phyloP scores from a whole-genome alignment of 2,113 vertebrate genomes.

The Pithys albifrons region DNA sequence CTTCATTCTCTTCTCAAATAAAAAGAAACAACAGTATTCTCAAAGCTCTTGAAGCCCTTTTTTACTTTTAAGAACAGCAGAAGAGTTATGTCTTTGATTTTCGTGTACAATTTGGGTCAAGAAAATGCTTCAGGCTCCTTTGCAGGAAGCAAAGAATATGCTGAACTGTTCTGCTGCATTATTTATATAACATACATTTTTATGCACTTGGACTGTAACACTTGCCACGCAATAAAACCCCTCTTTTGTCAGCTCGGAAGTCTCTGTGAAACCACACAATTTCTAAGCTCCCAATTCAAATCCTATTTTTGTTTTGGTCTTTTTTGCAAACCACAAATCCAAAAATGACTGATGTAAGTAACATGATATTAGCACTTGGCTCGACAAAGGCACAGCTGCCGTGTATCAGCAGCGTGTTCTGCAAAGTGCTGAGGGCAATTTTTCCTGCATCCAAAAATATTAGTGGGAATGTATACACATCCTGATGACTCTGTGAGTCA shows the following conservation, averaged over 20 bases:
- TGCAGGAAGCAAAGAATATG: constrained; percentile 5
- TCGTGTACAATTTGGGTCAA: constrained; percentile 43
- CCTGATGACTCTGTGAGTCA: constrained; percentile 36
- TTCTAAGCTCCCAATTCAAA: not conserved
- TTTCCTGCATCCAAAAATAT: constrained; percentile 40
- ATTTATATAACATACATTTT: constrained; percentile 53
- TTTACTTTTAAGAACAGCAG: not conserved
- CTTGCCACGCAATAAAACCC: not conserved
- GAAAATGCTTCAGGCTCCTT: constrained; percentile 47
- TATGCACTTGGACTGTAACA: not conserved
- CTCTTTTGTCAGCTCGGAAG: not conserved
- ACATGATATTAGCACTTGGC: not conserved
- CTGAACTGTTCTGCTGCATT: not conserved
- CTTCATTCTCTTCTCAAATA: constrained; percentile 69
- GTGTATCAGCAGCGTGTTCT: not conserved
- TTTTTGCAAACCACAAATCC: not conserved
- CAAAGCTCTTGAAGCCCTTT: constrained; percentile 8
- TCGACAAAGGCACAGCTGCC: constrained; percentile 62
- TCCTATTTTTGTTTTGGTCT: not conserved
- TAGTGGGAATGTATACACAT: not conserved
- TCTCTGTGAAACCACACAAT: not conserved
- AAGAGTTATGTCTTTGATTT: constrained; percentile 25
- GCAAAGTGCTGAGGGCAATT: constrained; percentile 37
- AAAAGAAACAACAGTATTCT: constrained; percentile 21
- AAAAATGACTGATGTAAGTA: not conserved